Percentiles rank a stretch among this genome's conserved stretches.
These are phyloP conservation scores for Pogona vitticeps DNA, from an alignment of 2,113 vertebrate species.

Conservation along the genomic window DNA sequence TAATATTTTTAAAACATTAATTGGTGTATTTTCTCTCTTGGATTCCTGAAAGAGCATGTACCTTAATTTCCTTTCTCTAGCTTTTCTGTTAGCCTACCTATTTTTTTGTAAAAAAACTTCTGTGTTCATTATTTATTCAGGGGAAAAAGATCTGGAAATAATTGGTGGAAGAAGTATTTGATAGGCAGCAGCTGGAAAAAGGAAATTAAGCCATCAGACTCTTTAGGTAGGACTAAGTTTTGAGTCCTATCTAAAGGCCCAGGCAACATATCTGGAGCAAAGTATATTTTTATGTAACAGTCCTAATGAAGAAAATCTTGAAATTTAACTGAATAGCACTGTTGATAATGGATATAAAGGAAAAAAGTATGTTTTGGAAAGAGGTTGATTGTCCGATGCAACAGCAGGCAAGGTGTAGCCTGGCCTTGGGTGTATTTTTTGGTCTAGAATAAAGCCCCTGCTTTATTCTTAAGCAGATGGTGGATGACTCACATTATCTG, in stretches of 20 bases:
- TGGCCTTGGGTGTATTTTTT: fast-evolving
- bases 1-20: neutral
- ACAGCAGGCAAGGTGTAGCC: neutral
- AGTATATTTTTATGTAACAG: neutral
- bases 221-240: neutral
- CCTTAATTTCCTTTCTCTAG: neutral
- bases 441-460: fast-evolving
- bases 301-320: neutral
- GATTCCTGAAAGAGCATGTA: neutral
- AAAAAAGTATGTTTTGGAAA: neutral
- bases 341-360: neutral
- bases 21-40: neutral
- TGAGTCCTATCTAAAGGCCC: neutral
- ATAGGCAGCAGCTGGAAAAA: neutral
- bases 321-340: neutral
- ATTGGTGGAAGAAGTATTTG: neutral
- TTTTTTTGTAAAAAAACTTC: neutral
- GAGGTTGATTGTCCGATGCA: neutral
- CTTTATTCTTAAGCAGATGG: fast-evolving
- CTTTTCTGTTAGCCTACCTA: neutral
- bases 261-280: neutral
- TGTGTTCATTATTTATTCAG: neutral
- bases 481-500: fast-evolving
- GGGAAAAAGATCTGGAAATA: neutral
- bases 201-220: neutral